Percentiles rank a stretch among this genome's conserved stretches.
Conservation (phyloP, 2,888 invertebrate species). For the Tortricodes alternella region DNA sequence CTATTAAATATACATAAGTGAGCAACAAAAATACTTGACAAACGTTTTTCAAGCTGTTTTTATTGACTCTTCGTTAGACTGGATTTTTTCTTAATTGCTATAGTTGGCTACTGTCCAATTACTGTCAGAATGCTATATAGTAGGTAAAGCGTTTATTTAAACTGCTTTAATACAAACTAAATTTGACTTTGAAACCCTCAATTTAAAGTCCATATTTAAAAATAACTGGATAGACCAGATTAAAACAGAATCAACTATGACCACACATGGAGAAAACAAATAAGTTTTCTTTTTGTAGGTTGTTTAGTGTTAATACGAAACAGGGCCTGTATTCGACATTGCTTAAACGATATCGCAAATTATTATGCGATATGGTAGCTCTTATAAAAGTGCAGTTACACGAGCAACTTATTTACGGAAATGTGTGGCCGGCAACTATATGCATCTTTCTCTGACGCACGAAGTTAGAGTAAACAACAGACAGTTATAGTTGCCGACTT, state of each 20-base stretch:
- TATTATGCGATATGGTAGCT: no score
- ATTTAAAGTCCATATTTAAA: slow-evolving; percentile 25
- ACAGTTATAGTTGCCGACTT: no score
- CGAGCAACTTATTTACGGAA: no score
- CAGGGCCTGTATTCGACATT: no score
- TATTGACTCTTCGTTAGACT: slow-evolving; percentile 35
- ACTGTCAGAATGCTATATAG: slow-evolving; percentile 34
- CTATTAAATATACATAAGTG: slow-evolving; percentile 2
- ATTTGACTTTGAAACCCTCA: background rate
- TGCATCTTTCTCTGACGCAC: no score
- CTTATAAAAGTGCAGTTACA: no score
- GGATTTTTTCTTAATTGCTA: slow-evolving; percentile 44
- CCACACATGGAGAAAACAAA: slow-evolving; percentile 50
- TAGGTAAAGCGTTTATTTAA: slow-evolving; percentile 4
- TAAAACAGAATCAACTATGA: slow-evolving; percentile 26
- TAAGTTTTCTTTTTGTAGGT: slow-evolving; percentile 38
- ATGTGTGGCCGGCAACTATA: no score
- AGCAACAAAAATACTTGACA: background rate
- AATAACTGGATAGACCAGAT: background rate
- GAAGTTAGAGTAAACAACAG: no score
- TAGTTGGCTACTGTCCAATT: slow-evolving; percentile 43
- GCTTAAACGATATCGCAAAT: no score
- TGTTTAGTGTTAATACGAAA: slow-evolving; percentile 25
- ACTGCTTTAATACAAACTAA: background rate
- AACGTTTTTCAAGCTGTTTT: background rate